Evolutionary conservation across 2,888 invertebrate genomes (phyloP), one percentile per base, ranked within the genome.

Genomic region (Cerastoderma edule): DNA sequence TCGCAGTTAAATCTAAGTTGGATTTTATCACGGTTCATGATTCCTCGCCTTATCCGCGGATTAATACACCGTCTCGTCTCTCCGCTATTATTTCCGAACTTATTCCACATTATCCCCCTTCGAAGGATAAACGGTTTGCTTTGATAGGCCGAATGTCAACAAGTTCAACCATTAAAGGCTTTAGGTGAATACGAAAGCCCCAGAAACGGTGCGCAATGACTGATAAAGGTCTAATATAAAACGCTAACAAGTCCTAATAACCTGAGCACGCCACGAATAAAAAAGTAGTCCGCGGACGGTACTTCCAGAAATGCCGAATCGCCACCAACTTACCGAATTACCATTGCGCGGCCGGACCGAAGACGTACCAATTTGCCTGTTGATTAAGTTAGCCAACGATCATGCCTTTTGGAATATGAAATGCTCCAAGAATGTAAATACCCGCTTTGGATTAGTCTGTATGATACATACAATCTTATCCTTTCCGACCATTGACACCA

Each of bases 1-100:
- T 24, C 22, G 4, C 4, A 53, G 53, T 22, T 27, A 27, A 3
- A 13, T 56, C 28, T 56, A 30, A 32, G 56, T 33, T 13, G 60
- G 24, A 4, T 60, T 60, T 60, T 35, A 60, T 39, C 60, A 2
- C 60, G n/a, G 60, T 33, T 39, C 60, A 60, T 60, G 60, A 35
- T 35, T 60, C 39, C 39, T 39, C n/a, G 60, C 60, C 60, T 39
- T 39, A 60, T 60, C 35, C 27, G 8, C 4, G 60, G 60, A 60
- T 60, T 60, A 60, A 44, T 13, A n/a, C n/a, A 0, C 13, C 35
- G 39, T 60, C 60, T 60, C 60, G 60, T 27, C 60, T 28, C 24
- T 28, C 16, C 19, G 60, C 60, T 24, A 60, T 60, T 60, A 60
- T 60, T 60, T 60, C 60, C 22, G 39, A 60, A 60, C 60, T 60